A percentile compares a stretch with the other conserved stretches of the same genome.
Evolutionary conservation across 2,113 vertebrate species (phyloP).

Genomic region (Vulpes vulpes): DNA sequence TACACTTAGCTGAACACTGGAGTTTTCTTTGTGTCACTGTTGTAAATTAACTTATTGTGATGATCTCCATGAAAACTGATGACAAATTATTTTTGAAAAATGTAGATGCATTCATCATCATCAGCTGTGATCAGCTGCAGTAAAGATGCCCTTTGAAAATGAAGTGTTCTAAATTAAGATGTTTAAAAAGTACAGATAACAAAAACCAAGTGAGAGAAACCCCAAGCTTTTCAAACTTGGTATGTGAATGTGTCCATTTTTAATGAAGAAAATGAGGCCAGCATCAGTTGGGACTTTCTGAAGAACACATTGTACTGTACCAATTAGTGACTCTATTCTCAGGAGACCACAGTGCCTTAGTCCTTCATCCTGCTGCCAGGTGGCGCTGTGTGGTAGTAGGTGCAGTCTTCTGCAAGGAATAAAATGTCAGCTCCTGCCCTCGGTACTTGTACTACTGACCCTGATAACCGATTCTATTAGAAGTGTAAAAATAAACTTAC

Average conservation of each 20-base stretch:
- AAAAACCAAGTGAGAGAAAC: constrained; percentile 31
- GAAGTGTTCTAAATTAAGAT: constrained; percentile 57
- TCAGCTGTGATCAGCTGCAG: constrained; percentile 19
- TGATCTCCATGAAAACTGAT: constrained; percentile 56
- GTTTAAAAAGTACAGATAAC: constrained; percentile 53
- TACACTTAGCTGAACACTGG: not conserved
- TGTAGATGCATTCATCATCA: constrained; percentile 59
- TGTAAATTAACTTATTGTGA: constrained; percentile 59
- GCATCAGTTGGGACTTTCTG: constrained; percentile 10
- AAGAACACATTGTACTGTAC: not conserved
- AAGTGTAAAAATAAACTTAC: constrained; percentile 55
- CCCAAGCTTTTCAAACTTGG: not conserved
- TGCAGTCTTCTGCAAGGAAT: not conserved
- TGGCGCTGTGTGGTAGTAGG: constrained; percentile 77
- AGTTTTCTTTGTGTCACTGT: constrained; percentile 52
- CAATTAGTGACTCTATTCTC: not conserved
- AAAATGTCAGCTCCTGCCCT: not conserved
- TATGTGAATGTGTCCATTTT: constrained; percentile 59
- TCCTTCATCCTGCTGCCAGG: constrained; percentile 70
- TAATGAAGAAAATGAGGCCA: constrained; percentile 59
- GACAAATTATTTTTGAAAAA: constrained; percentile 69
- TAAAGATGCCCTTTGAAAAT: constrained; percentile 58
- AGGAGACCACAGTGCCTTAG: not conserved
- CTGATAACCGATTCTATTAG: constrained; percentile 25
- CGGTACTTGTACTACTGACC: constrained; percentile 40